phyloP scores from a whole-genome alignment of 2,888 invertebrate species.

The Sphecodes monilicornis region DNA sequence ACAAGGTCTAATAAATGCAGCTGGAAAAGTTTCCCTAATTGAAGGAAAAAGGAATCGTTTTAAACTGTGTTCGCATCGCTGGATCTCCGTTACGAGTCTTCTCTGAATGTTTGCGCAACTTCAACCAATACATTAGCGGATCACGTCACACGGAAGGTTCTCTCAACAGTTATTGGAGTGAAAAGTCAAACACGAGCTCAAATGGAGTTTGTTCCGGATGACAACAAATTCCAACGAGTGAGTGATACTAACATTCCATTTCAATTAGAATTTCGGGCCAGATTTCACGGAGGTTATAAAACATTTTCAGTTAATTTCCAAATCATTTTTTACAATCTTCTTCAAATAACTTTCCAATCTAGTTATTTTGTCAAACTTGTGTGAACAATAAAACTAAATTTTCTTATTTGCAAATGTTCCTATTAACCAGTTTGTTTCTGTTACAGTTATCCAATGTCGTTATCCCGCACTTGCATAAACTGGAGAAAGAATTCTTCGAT shows the following conservation, averaged over 20 bases:
- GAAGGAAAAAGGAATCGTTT: background rate
- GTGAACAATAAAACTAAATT: no score
- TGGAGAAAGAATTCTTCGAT: slow-evolving; percentile 86
- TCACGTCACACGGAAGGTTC: slow-evolving; percentile 14
- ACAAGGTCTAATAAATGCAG: background rate
- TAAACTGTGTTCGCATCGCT: slow-evolving; percentile 1
- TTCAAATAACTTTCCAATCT: no score
- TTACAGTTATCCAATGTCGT: slow-evolving; percentile 82
- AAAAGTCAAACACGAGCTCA: slow-evolving; percentile 10
- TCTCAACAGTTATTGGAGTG: background rate
- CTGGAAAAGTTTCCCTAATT: background rate
- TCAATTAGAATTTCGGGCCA: background rate
- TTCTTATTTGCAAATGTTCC: background rate
- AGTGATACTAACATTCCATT: slow-evolving; percentile 17
- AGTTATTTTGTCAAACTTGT: no score
- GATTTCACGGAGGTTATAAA: background rate
- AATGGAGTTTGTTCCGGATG: slow-evolving; percentile 38
- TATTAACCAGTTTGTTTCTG: background rate
- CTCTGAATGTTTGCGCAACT: background rate
- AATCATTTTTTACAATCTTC: background rate
- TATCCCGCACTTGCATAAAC: slow-evolving; percentile 85
- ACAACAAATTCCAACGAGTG: slow-evolving; percentile 47
- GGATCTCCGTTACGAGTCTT: slow-evolving; percentile 3
- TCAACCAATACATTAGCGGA: background rate
- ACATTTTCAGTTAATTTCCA: background rate